Evolutionary conservation across 92 coral and sea anemone species (phyloP), one percentile per base, ranked within the genome.

Genomic region (Micromussa lordhowensis): DNA sequence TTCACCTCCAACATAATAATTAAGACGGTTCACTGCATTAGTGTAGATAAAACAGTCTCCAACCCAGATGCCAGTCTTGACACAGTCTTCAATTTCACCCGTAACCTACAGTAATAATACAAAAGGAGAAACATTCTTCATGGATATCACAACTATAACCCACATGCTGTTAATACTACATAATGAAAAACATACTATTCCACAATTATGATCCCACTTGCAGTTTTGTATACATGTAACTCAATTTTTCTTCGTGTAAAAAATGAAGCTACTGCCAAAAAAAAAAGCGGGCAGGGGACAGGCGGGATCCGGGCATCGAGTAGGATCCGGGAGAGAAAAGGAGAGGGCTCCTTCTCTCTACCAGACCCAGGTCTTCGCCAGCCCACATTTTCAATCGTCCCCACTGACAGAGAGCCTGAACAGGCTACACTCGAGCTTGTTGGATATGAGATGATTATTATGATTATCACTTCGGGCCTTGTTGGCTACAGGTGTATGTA

Each of bases 41-140:
- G 99, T 97, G 90, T 97, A 97, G 77, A 97, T 97, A 22, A 97
- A 97, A 69, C 99, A 97, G 77, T 97, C 99, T 22, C 99, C 99
- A 88, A 97, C 99, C 99, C 99, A 97, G 24, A 96, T 76, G 71
- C 99, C 99, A 82, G 99, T 97, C 79, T 94, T 96, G 35, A 97
- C 98, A 82, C 93, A 80, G 73, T 97, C 99, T 53, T 97, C 99
- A 3, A 97, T 95, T 85, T 97, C 99, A 49, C 96, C 96, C 84
- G 93, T 94, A n/a, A 95, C 98, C 98, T 95, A 48, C n/a, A n/a
- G n/a, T 34, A 82, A 86, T 28, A 28, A 5, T 22, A 26, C 34
- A 16, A 0, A 61, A 61, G 14, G 68, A 5, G 1, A 8, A 61
- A 61, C 0, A 22, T 24, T 11, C 14, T 61, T 61, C 29, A 22